These are phyloP conservation scores for Cephus spinipes DNA, from an alignment of 2,888 invertebrate species.

Conservation along the genomic window DNA sequence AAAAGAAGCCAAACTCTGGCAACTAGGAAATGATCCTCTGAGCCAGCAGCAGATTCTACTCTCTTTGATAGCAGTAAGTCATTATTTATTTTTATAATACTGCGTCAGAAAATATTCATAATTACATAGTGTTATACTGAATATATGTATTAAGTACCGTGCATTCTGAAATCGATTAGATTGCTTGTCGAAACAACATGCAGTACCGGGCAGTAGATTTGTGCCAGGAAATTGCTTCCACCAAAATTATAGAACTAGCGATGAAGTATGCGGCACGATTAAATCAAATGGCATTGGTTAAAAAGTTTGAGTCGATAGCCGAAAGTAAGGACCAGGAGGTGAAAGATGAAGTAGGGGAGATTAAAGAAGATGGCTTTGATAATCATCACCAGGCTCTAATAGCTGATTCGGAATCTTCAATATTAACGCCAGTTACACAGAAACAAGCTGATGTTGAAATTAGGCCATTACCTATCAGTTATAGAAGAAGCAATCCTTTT, in stretches of 20 bases:
- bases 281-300: slow-evolving; percentile 82
- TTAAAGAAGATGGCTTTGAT: slow-evolving; percentile 34
- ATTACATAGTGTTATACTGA: background rate
- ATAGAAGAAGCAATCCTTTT: slow-evolving; percentile 67
- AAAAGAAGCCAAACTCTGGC: slow-evolving; percentile 81
- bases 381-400: slow-evolving; percentile 20
- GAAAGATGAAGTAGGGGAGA: slow-evolving; percentile 49
- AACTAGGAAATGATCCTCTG: slow-evolving; percentile 73
- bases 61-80: slow-evolving; percentile 87
- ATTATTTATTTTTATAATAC: slow-evolving; percentile 7
- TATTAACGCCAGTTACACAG: slow-evolving; percentile 35
- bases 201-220: slow-evolving; percentile 90
- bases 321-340: slow-evolving; percentile 52
- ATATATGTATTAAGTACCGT: slow-evolving; percentile 1
- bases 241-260: slow-evolving; percentile 82
- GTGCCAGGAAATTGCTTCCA: slow-evolving; percentile 83
- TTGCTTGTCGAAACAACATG: slow-evolving; percentile 85
- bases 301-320: slow-evolving; percentile 72
- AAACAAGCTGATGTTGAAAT: slow-evolving; percentile 52
- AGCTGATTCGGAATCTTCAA: slow-evolving; percentile 35
- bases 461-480: slow-evolving; percentile 50
- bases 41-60: slow-evolving; percentile 84
- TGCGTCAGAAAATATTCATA: background rate
- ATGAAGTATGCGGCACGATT: slow-evolving; percentile 89
- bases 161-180: slow-evolving; percentile 67